Percentiles rank a stretch among this genome's conserved stretches.
phyloP scores from a whole-genome alignment of 2,113 vertebrate species.

The Pardalotus punctatus region DNA sequence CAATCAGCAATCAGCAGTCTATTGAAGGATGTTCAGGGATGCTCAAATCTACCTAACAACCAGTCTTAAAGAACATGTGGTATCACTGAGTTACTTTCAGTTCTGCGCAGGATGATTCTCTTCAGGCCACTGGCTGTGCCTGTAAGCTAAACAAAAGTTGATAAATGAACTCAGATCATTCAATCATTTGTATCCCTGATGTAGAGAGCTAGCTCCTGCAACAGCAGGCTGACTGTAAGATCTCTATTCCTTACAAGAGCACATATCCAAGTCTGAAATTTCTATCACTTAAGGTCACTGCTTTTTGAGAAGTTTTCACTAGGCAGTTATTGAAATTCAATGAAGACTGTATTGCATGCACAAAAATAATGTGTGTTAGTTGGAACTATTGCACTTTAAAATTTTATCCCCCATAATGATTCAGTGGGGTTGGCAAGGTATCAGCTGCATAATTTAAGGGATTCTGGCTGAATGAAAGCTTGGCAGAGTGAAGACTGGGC shows the following conservation, averaged over 20 bases:
- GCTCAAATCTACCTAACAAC: background rate
- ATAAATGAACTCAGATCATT: background rate
- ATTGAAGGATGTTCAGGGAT: background rate
- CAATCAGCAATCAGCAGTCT: background rate
- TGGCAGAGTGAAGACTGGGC: background rate
- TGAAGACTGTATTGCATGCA: background rate
- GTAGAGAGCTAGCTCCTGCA: background rate
- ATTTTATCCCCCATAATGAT: background rate
- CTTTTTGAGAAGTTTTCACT: background rate
- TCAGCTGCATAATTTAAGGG: background rate
- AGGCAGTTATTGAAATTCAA: background rate
- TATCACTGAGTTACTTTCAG: too few species aligned
- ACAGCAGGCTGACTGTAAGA: background rate
- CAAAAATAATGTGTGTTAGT: background rate
- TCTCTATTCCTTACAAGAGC: background rate
- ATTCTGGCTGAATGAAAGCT: background rate
- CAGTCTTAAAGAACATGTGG: background rate
- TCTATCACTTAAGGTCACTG: background rate
- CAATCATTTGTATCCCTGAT: background rate
- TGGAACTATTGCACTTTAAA: background rate
- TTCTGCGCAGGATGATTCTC: background rate
- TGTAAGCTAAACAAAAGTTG: background rate
- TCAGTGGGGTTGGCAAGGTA: background rate
- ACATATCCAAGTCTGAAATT: accelerated
- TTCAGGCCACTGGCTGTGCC: background rate